These are phyloP conservation scores for Poeciliopsis infans DNA, from an alignment of 2,797 vertebrate species.

Conservation along the genomic window DNA sequence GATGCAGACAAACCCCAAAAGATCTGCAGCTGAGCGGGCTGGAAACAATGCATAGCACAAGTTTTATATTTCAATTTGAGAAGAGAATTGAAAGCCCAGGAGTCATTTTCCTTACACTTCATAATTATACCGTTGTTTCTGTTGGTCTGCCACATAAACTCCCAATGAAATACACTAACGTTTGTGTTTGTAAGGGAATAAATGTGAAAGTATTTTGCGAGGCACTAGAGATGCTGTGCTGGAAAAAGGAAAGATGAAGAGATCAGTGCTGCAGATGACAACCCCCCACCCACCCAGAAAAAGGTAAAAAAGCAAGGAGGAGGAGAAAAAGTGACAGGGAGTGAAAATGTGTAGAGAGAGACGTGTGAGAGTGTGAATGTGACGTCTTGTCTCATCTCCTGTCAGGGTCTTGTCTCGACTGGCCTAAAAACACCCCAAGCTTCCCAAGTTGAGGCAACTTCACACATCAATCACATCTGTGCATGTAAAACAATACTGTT, in stretches of 20 bases:
- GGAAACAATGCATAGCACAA: background rate
- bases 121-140: background rate
- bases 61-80: background rate
- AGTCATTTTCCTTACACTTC: background rate
- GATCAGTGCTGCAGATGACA: slow-evolving; percentile 19
- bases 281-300: background rate
- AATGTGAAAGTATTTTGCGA: background rate
- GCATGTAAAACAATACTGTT: slow-evolving; percentile 55
- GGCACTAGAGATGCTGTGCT: slow-evolving; percentile 4
- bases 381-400: slow-evolving; percentile 77
- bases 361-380: slow-evolving; percentile 52
- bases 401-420: slow-evolving; percentile 74
- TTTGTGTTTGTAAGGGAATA: background rate
- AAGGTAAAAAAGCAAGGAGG: slow-evolving; percentile 35
- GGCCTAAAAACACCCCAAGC: slow-evolving; percentile 64
- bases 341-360: slow-evolving; percentile 48
- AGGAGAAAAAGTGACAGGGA: slow-evolving; percentile 58
- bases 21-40: background rate
- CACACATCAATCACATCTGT: slow-evolving; percentile 60
- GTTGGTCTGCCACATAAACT: background rate
- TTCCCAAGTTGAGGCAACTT: slow-evolving; percentile 47
- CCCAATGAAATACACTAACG: background rate
- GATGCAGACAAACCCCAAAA: background rate
- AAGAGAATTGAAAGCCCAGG: background rate
- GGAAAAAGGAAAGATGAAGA: slow-evolving; percentile 11